Percentiles rank a stretch among this genome's conserved stretches.
phyloP scores from a whole-genome alignment of 2,888 invertebrate species.

The Drosophila kambysellisi region DNA sequence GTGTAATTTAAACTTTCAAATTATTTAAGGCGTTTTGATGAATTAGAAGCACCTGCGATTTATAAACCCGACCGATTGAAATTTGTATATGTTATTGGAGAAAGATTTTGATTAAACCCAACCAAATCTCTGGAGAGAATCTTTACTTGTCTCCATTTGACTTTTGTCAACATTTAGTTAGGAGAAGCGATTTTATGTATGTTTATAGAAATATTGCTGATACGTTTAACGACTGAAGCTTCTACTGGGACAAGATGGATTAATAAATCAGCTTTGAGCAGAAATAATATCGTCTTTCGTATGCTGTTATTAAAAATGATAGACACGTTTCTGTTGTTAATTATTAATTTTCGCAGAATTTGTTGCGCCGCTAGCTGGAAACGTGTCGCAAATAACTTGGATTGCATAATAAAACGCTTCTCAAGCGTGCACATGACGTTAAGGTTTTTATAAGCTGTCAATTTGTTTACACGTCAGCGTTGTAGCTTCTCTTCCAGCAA shows the following conservation, averaged over 20 bases:
- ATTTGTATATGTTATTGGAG: neutral
- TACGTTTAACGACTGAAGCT: neutral
- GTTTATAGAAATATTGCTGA: neutral
- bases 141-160: neutral
- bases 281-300: slow-evolving; percentile 31
- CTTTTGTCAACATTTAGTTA: neutral
- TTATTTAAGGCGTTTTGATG: neutral
- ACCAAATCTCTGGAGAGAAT: too few relatives aligned
- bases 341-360: slow-evolving; percentile 76
- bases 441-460: slow-evolving; percentile 83
- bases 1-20: neutral
- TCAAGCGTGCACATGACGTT: slow-evolving; percentile 65
- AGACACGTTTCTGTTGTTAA: slow-evolving; percentile 78
- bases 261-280: slow-evolving; percentile 39
- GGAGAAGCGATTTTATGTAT: neutral
- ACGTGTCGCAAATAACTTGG: slow-evolving; percentile 68
- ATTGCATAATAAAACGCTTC: slow-evolving; percentile 76
- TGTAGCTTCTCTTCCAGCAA: slow-evolving; percentile 5
- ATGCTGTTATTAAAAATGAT: slow-evolving; percentile 67
- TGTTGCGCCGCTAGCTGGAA: slow-evolving; percentile 34
- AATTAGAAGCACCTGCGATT: neutral
- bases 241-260: slow-evolving; percentile 24
- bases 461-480: slow-evolving; percentile 75
- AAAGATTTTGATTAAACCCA: neutral
- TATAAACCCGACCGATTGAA: neutral